Base-by-base conservation (phyloP, 2,888 invertebrate species). In the Lacanobia oleracea region DNA sequence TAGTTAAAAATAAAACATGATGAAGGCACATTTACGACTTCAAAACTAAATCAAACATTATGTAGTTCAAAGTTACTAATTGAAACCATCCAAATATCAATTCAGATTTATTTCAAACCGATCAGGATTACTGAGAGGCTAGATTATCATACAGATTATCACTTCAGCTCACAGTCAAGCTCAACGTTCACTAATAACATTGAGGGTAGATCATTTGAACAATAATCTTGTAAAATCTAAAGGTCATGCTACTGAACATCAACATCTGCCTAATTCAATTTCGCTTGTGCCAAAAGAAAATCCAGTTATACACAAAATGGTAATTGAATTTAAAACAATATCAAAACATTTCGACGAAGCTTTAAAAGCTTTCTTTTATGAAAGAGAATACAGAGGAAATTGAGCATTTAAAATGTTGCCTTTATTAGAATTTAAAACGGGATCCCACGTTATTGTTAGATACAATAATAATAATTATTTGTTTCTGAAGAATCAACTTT, bases 331-430 rank as follows among this genome's bases (percentile, higher is more conserved):
- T 74, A 66, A 84, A 88, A 87, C 82, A 88, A 86, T 84, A 84
- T 85, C 80, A 71, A 81, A 86, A 83, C 78, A 82, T 86, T 88
- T 77, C 69, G 57, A 71, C 60, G 75, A 80, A 81, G 79, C 83
- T 83, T 85, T 85, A 85, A 86, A 84, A 83, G 85, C 75, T 78
- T 83, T 84, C 82, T 86, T 88, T 89, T 81, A 79, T 81, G 76
- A 84, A 79, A 70, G 72, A 80, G 72, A 83, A 85, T 67, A 80
- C 77, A 76, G 70, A 77, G 88, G 90, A 88, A 89, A 90, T 89
- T 87, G 87, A 71, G 85, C 84, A 87, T 89, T 89, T 86, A 84
- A 87, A 88, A 88, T 85, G 64, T 85, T 74, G 74, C 80, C 83
- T 86, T 86, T 79, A 84, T 85, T 84, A 75, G 83, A 86, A 85